Evolutionary conservation across 2,888 invertebrate species (phyloP).

Genomic region (Eugnorisma glareosa): DNA sequence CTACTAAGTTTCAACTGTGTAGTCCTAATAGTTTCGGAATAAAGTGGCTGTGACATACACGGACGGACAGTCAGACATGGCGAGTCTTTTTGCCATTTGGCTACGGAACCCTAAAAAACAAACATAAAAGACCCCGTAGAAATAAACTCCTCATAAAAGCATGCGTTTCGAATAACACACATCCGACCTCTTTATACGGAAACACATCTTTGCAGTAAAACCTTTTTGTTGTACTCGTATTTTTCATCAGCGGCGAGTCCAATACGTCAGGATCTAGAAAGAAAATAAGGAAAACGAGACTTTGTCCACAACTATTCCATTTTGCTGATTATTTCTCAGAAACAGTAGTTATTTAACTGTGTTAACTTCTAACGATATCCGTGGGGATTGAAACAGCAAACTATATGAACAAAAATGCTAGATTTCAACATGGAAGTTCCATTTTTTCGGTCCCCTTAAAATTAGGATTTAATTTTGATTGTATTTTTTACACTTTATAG

Average conservation of each 20-base stretch:
- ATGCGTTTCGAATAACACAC: slow-evolving; percentile 6
- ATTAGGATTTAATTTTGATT: not conserved
- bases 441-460: not conserved
- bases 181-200: not conserved
- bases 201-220: slow-evolving; percentile 6
- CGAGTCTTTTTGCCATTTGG: no score
- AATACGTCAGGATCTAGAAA: slow-evolving; percentile 23
- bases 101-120: no score
- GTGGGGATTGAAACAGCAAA: not conserved
- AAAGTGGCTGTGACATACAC: no score
- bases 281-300: slow-evolving; percentile 19
- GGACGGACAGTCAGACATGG: no score
- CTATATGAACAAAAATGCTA: not conserved
- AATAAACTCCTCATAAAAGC: not conserved
- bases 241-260: slow-evolving; percentile 22
- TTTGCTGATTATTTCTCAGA: slow-evolving; percentile 27
- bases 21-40: no score
- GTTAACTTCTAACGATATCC: slow-evolving; percentile 25
- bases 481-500: no score
- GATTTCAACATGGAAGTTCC: not conserved
- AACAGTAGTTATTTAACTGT: slow-evolving; percentile 16
- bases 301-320: slow-evolving; percentile 21
- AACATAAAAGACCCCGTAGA: not conserved
- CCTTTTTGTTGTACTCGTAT: slow-evolving; percentile 27
- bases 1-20: no score